phyloP scores from a whole-genome alignment of 2,888 invertebrate species.

The Caenorhabditis japonica region DNA sequence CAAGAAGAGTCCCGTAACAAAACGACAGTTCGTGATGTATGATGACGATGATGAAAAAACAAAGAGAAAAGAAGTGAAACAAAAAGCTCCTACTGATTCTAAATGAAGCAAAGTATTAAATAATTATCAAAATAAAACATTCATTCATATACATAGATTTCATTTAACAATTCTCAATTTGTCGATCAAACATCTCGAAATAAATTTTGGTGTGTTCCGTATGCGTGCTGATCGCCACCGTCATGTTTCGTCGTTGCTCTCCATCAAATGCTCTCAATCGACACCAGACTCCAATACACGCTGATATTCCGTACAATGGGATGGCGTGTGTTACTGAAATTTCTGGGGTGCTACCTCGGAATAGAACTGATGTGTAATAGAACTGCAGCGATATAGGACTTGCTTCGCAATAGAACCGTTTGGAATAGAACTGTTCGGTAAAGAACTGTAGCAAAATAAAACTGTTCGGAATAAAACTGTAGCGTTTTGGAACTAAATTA shows the following conservation, averaged over 20 bases:
- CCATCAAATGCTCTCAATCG: constrained; percentile 15
- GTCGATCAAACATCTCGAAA: constrained; percentile 33
- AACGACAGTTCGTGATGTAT: constrained; percentile 37
- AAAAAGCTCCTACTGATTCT: not conserved
- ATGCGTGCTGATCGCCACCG: constrained; percentile 9
- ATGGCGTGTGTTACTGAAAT: constrained; percentile 35
- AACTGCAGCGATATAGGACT: too few relatives aligned
- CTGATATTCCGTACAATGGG: constrained; percentile 26
- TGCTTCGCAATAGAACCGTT: too few relatives aligned
- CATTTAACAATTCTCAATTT: too few relatives aligned
- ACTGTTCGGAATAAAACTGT: too few relatives aligned
- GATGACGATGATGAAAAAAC: constrained; percentile 8
- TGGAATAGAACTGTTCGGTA: too few relatives aligned
- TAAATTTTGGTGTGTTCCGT: constrained; percentile 22
- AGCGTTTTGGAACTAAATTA: too few relatives aligned
- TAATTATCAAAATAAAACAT: too few relatives aligned
- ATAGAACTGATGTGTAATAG: too few relatives aligned
- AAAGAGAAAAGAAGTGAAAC: constrained; percentile 5
- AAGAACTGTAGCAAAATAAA: too few relatives aligned
- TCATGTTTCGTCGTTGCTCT: constrained; percentile 19
- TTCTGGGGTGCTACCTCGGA: too few relatives aligned
- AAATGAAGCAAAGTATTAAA: too few relatives aligned
- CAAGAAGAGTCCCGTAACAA: constrained; percentile 19
- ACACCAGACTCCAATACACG: constrained; percentile 29
- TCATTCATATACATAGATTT: too few relatives aligned